Percentiles rank a stretch among this genome's conserved stretches.
phyloP scores from a whole-genome alignment of 2,797 vertebrate genomes.

The Morus bassanus region DNA sequence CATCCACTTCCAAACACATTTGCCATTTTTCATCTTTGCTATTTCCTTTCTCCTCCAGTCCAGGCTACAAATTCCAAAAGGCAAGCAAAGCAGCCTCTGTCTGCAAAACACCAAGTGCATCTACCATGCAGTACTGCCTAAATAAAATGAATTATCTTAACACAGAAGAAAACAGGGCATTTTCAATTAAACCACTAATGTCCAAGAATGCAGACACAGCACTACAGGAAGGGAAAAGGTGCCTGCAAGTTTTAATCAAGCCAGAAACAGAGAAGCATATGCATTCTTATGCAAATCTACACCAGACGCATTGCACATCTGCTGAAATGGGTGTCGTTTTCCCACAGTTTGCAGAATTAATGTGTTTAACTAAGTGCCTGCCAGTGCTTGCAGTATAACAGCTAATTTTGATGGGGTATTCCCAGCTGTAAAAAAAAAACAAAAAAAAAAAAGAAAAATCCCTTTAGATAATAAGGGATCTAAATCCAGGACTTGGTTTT shows the following conservation, averaged over 20 bases:
- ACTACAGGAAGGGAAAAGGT: conserved; percentile 12
- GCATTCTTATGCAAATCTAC: conserved; percentile 60
- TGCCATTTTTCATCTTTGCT: neutral
- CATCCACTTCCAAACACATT: neutral
- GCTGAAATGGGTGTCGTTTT: conserved; percentile 44
- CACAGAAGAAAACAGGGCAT: neutral
- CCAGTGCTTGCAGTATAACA: neutral
- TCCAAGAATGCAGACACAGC: neutral
- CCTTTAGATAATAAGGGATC: neutral
- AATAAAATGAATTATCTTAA: neutral
- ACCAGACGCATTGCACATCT: conserved; percentile 12
- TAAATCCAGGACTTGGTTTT: conserved; percentile 10
- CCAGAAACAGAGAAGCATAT: conserved; percentile 19
- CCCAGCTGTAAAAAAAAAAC: neutral
- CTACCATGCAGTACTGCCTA: neutral
- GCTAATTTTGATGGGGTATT: conserved; percentile 36
- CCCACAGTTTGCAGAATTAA: conserved; percentile 60
- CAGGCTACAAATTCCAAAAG: neutral
- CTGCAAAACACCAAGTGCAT: neutral
- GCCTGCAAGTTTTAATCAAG: conserved; percentile 48
- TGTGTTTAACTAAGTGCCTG: conserved; percentile 51
- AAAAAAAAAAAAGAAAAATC: neutral
- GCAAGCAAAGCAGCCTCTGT: neutral
- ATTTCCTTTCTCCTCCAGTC: neutral
- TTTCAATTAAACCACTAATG: conserved; percentile 21